Evolutionary conservation across 2,888 invertebrate species (phyloP).

Genomic region (Branchipolynoe longqiensis): DNA sequence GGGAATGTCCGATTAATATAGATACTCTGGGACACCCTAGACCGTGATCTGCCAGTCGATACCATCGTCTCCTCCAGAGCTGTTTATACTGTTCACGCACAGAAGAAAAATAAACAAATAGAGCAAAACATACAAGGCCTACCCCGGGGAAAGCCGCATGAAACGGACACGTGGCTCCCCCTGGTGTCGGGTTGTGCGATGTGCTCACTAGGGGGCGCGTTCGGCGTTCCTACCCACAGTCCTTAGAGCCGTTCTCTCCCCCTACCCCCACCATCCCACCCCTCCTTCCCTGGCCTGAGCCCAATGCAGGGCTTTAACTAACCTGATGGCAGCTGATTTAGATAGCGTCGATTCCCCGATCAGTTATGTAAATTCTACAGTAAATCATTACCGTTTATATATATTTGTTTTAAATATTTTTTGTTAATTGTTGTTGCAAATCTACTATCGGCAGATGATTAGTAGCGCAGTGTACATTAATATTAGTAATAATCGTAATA

Average conservation of each 20-base stretch:
- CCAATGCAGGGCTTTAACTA: too few relatives aligned
- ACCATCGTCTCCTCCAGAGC: neutral
- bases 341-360: too few relatives aligned
- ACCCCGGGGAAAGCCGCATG: neutral
- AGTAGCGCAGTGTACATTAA: too few relatives aligned
- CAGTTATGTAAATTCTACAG: too few relatives aligned
- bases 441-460: too few relatives aligned
- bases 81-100: neutral
- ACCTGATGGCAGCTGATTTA: too few relatives aligned
- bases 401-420: too few relatives aligned
- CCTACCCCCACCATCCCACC: neutral
- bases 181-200: neutral
- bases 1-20: slow-evolving; percentile 5
- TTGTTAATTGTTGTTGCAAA: too few relatives aligned
- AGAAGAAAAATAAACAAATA: slow-evolving; percentile 38
- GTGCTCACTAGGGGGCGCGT: slow-evolving; percentile 1
- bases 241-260: neutral
- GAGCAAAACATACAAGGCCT: neutral
- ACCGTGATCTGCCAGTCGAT: neutral
- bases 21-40: neutral
- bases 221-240: neutral
- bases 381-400: too few relatives aligned
- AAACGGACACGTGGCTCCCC: neutral
- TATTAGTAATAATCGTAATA: too few relatives aligned
- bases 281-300: too few relatives aligned